Percentiles rank a stretch among this genome's conserved stretches.
Conservation (phyloP, 2,113 vertebrate species). For the Proterorhinus semilunaris region DNA sequence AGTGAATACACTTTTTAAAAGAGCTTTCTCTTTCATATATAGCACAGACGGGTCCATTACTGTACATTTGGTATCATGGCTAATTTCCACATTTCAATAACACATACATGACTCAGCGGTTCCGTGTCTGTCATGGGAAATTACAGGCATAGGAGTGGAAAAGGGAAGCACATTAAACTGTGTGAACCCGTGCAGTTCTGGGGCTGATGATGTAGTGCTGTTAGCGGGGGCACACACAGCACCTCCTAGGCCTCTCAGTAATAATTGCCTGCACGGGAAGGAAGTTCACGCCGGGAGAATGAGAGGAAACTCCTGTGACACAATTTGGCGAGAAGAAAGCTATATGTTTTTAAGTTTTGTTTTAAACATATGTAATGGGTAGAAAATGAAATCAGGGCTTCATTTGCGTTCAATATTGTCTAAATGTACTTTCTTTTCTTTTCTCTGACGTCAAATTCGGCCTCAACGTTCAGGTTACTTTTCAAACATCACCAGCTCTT, state of each 20-base stretch:
- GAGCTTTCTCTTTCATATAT: conserved; percentile 21
- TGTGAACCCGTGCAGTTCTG: conserved; percentile 17
- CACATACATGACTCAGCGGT: conserved; percentile 61
- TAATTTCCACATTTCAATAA: conserved; percentile 57
- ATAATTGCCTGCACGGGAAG: conserved; percentile 31
- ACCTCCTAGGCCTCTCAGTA: conserved; percentile 24
- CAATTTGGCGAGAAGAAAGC: conserved; percentile 46
- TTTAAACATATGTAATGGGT: neutral
- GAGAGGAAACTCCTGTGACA: conserved; percentile 33
- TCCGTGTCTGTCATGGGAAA: conserved; percentile 53
- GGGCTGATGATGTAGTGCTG: neutral
- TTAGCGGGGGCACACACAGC: neutral
- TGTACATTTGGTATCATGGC: conserved; percentile 12
- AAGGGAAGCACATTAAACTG: conserved; percentile 18
- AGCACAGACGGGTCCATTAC: conserved; percentile 41
- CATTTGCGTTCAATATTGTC: too few relatives aligned
- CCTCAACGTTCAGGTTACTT: too few relatives aligned
- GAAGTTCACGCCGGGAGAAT: conserved; percentile 35
- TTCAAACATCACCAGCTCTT: too few relatives aligned
- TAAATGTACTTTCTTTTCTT: too few relatives aligned
- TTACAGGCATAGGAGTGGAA: conserved; percentile 32
- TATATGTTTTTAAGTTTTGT: neutral
- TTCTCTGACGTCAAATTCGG: too few relatives aligned
- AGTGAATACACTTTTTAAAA: neutral
- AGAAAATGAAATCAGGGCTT: neutral